phyloP scores from a whole-genome alignment of 92 coral and sea anemone species.

The Actinostola sp. region DNA sequence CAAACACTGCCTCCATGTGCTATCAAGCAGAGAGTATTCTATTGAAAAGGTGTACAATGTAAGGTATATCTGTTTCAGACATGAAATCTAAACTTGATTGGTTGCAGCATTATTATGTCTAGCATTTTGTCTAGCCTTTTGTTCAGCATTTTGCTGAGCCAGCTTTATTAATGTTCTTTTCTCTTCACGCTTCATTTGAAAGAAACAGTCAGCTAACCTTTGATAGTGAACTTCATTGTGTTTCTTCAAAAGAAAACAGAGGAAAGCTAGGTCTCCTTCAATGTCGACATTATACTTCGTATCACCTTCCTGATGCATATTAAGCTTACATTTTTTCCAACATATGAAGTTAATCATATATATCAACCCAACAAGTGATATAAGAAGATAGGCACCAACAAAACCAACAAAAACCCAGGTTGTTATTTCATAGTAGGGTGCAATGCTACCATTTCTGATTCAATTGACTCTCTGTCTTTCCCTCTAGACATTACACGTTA shows the following conservation, averaged over 20 bases:
- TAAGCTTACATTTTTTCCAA: too few relatives aligned
- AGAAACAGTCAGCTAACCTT: not conserved
- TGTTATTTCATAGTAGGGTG: slow-evolving; percentile 21
- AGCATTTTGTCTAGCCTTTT: not conserved
- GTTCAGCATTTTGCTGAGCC: too few relatives aligned
- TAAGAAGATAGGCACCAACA: not conserved
- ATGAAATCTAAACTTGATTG: too few relatives aligned
- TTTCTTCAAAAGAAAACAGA: not conserved
- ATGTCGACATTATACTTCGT: not conserved
- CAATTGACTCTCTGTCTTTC: not conserved
- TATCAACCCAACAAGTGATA: not conserved
- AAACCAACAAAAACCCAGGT: slow-evolving; percentile 21
- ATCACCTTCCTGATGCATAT: not conserved
- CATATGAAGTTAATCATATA: not conserved
- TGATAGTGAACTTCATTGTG: not conserved
- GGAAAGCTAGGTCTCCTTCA: slow-evolving; percentile 2
- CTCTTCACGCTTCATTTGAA: not conserved
- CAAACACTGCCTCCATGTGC: too few relatives aligned
- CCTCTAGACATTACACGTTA: slow-evolving; percentile 75
- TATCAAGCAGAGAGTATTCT: too few relatives aligned
- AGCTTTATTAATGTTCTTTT: not conserved
- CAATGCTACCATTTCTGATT: slow-evolving; percentile 7
- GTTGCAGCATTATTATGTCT: too few relatives aligned
- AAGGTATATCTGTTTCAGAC: too few relatives aligned
- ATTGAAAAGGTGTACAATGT: too few relatives aligned